Conservation (phyloP, 2,888 invertebrate genomes). For the Acanthosepion lycidas region DNA sequence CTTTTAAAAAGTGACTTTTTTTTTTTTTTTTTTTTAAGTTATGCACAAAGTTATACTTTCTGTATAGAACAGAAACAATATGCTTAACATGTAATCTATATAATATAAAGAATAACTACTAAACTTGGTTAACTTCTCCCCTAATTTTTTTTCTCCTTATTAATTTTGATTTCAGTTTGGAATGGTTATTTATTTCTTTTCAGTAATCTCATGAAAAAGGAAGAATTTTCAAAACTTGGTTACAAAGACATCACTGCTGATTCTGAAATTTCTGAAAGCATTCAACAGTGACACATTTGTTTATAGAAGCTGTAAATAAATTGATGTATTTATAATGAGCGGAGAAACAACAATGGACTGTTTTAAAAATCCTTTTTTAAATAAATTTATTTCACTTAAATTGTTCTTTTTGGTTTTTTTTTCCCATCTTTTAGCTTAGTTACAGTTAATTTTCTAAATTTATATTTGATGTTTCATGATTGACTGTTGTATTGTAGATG, state of each 20-base stretch:
- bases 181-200: slow-evolving; percentile 51
- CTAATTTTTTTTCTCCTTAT: too few relatives aligned
- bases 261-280: background rate
- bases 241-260: slow-evolving; percentile 74
- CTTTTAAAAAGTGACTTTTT: too few relatives aligned
- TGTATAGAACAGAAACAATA: too few relatives aligned
- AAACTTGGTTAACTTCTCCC: too few relatives aligned
- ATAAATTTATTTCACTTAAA: background rate
- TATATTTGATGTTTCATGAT: background rate
- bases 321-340: background rate
- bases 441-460: background rate
- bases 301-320: background rate
- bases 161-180: background rate
- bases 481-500: background rate
- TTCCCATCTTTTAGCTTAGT: background rate
- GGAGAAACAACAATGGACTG: background rate
- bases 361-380: background rate
- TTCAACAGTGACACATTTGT: background rate
- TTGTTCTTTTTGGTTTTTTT: background rate
- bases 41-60: too few relatives aligned
- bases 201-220: slow-evolving; percentile 89
- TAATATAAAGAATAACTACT: too few relatives aligned
- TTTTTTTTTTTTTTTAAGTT: too few relatives aligned
- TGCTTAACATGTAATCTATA: too few relatives aligned
- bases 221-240: slow-evolving; percentile 92